Evolutionary conservation across 2,888 invertebrate genomes (phyloP), one percentile per base, ranked within the genome.

Genomic region (Phaedon cochleariae): DNA sequence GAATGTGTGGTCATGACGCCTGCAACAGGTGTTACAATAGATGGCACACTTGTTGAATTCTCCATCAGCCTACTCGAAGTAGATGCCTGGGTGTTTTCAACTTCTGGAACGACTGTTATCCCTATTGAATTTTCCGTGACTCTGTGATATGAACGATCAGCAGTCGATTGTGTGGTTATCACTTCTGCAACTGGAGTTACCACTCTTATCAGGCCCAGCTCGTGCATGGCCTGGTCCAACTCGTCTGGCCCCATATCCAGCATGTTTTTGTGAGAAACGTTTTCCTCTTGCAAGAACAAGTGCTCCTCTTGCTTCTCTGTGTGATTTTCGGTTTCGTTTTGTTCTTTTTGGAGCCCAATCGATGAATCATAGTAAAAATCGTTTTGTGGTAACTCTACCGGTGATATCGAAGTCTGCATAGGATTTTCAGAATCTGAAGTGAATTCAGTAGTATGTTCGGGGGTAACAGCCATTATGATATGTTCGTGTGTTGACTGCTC

Each of bases 11-110:
- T 66, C 20, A 62, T 46, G 0, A 72, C 64, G 49, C 73, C 72
- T 15, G 74, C 70, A 55, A 67, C 69, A 12, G 71, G 69, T 31
- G 67, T 67, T 18, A 72, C 54, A 41, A 73, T 59, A 46, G 67
- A 69, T 7, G 67, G 31, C 22, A 65, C 45, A 55, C 48, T 37
- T 21, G 46, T 34, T 34, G 6, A n/a, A 15, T 29, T 18, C 26
- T n/a, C 54, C 3, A 22, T 26, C 10, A 48, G 48, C 59, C 9
- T n/a, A 20, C n/a, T n/a, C n/a, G n/a, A n/a, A n/a, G n/a, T n/a
- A n/a, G n/a, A n/a, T n/a, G n/a, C n/a, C n/a, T n/a, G n/a, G n/a
- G n/a, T n/a, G n/a, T n/a, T n/a, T n/a, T n/a, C n/a, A n/a, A n/a
- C n/a, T n/a, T n/a, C n/a, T n/a, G n/a, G n/a, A n/a, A n/a, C n/a